These are phyloP conservation scores for Guaruba guarouba DNA, from an alignment of 2,113 vertebrate genomes.

Conservation along the genomic window DNA sequence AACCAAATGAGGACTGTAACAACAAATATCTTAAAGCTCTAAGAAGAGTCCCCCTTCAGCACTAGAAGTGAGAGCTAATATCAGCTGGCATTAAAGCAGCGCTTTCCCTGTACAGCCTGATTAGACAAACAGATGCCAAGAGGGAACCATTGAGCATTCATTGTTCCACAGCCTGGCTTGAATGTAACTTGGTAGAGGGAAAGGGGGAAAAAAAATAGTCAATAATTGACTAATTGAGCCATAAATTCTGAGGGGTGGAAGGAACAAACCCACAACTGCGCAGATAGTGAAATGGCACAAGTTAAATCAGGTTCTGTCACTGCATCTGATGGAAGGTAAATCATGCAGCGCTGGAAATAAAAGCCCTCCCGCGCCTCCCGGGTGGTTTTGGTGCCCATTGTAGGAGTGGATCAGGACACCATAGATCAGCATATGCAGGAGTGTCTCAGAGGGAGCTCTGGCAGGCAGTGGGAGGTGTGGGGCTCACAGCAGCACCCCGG, in stretches of 20 bases:
- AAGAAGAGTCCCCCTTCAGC: not conserved
- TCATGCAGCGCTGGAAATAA: not conserved
- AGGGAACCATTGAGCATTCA: not conserved
- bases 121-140: slow-evolving; percentile 28
- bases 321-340: not conserved
- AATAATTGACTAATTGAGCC: slow-evolving; percentile 2
- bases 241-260: not conserved
- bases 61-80: not conserved
- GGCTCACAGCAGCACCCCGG: fast-evolving
- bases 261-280: not conserved
- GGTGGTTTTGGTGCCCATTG: not conserved
- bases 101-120: not conserved
- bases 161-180: not conserved
- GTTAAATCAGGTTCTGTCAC: not conserved
- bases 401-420: not conserved
- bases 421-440: not conserved
- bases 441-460: not conserved
- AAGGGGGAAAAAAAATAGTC: not conserved
- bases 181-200: slow-evolving; percentile 8
- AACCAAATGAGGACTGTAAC: not conserved
- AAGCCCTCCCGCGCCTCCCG: not conserved
- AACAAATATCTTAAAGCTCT: not conserved
- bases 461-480: not conserved
- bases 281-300: not conserved
- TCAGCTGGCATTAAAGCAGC: not conserved